Evolutionary conservation across 1,140 invertebrate genomes (phyloP), one percentile per base, ranked within the genome.

Genomic region (Solenopsis invicta): DNA sequence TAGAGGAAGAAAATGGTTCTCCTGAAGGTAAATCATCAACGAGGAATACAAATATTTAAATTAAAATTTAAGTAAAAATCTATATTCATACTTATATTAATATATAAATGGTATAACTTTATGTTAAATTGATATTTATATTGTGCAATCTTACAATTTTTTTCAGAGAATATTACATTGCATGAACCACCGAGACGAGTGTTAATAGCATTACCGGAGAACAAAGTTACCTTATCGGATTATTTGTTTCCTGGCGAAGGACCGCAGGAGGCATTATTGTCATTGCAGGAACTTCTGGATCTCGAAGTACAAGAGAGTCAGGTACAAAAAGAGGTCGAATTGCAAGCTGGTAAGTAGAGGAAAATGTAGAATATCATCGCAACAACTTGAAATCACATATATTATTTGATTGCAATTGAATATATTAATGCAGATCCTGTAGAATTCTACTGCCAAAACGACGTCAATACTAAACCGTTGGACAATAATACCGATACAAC

Each of bases 221-320:
- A 96, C 48, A 95, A 96, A 85, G 93, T 98, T 29, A 96, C 96
- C 29, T 96, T 98, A 9, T 98, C 97, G 74, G 98, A 98, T 94
- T 98, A 98, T 94, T 94, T 98, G 59, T 98, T 98, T 92, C 98
- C 97, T 80, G 98, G 98, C 9, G 98, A 98, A 95, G 97, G 97
- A 2, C 96, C 97, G 0, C 96, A 97, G 64, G 98, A 98, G 93
- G 97, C 97, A 9, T 94, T 98, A 59, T 96, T 97, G 48, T 97
- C 97, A 1, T 96, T 98, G 10, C 96, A 97, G 91, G 97, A 98
- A 93, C 95, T 98, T 62, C 93, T 98, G 37, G 97, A 97, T 93
- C 92, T 98, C 21, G 94, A 96, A 88, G 96, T 98, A n/a, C 94
- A 96, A n/a, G 96, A 97, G 91, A 94, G 95, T 48, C 96, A 97